Base-by-base conservation (phyloP, 2,113 vertebrate genomes). In the Ageneiosus marmoratus region DNA sequence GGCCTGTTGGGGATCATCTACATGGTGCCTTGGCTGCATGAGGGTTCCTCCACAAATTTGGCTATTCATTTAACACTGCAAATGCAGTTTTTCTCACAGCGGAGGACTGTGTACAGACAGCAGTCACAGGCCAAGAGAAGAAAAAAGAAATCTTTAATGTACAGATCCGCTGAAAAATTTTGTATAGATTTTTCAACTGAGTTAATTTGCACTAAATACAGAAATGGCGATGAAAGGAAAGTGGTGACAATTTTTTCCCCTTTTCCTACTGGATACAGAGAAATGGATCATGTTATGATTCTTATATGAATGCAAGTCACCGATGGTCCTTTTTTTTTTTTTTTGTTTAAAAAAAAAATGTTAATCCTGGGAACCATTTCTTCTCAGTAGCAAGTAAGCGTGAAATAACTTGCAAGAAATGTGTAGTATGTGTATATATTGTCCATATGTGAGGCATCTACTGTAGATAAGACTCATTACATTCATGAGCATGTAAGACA, bases 141-240 rank as follows among this genome's bases (percentile, higher is more conserved):
- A 55, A 53, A 83, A 86, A 67, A 84, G 73, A 78, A 62, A 87
- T 89, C 90, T 89, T 91, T 80, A 60, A 67, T 82, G 85, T 88
- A 86, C 87, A 73, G 78, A 90, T 83, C 87, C 90, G 90, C 91
- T 92, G 86, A 89, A 88, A 89, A 90, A 78, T 88, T 93, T 92
- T 94, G 80, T 93, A 93, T 86, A 87, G 85, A 89, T 89, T 89
- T n/a, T 92, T 82, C 24, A 80, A 89, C 88, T 92, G 88, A 89
- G 94, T 93, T 94, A 29, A 89, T 94, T 94, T 95, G 94, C 94
- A 94, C 94, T 94, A 93, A 92, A 87, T 89, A 88, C 86, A 82
- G 80, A 88, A 88, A 89, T 62, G 89, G 89, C 86, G 67, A 55
- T n/a, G 18, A 84, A 88, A 53, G 85, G 85, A 91, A 85, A 86